A percentile compares a stretch with the other conserved stretches of the same genome.
These are phyloP conservation scores for Catharus minimus DNA, from an alignment of 2,113 vertebrate genomes.

Conservation along the genomic window DNA sequence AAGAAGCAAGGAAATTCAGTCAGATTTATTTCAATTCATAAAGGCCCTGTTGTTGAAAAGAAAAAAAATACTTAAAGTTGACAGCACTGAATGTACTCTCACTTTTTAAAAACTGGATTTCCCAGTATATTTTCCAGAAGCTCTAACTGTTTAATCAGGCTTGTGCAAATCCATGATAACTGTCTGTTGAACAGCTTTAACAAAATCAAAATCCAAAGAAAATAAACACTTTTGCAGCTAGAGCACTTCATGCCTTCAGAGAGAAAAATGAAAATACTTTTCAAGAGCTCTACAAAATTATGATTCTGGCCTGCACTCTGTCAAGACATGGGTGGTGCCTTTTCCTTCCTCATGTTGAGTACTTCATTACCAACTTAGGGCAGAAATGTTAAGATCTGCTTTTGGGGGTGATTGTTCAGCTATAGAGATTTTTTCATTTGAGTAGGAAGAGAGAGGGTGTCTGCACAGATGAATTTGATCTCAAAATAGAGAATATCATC, in stretches of 20 bases:
- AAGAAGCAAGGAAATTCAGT: background rate
- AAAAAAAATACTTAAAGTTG: background rate
- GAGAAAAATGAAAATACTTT: background rate
- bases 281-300: background rate
- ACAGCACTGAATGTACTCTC: background rate
- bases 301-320: background rate
- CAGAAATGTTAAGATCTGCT: background rate
- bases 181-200: background rate
- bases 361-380: background rate
- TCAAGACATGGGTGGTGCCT: background rate
- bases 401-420: background rate
- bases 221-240: background rate
- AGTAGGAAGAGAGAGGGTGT: background rate
- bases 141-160: background rate
- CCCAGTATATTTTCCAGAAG: background rate
- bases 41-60: background rate
- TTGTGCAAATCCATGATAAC: background rate
- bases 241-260: background rate
- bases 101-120: background rate
- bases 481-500: background rate
- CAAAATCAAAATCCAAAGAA: background rate
- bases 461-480: background rate
- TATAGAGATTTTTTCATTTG: background rate
- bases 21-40: background rate
- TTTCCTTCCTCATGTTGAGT: background rate